Conservation (phyloP, 2,888 invertebrate species). For the Icerya purchasi region DNA sequence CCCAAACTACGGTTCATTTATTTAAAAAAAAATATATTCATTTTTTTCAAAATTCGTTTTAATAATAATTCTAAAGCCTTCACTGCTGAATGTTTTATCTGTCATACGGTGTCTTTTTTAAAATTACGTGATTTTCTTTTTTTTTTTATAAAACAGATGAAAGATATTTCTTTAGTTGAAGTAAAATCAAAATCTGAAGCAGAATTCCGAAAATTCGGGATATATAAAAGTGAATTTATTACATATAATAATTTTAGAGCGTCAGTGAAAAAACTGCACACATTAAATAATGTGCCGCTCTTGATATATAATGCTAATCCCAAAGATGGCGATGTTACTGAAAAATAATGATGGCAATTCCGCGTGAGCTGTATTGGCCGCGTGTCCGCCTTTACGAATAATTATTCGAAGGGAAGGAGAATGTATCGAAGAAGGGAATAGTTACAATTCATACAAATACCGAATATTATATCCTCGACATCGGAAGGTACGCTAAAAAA, state of each 20-base stretch:
- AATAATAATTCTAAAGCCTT: too few species aligned
- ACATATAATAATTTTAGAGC: slow-evolving; percentile 74
- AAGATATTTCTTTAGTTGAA: not conserved
- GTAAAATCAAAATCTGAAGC: slow-evolving; percentile 65
- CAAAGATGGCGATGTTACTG: slow-evolving; percentile 86
- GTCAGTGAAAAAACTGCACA: slow-evolving; percentile 62
- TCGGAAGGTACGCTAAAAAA: slow-evolving; percentile 60
- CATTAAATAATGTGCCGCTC: slow-evolving; percentile 66
- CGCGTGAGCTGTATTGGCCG: slow-evolving; percentile 67
- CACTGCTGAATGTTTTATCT: too few species aligned
- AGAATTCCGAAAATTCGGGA: slow-evolving; percentile 85
- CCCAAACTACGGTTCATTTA: too few species aligned
- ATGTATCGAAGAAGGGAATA: slow-evolving; percentile 78
- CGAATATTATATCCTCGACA: slow-evolving; percentile 60
- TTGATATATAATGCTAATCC: slow-evolving; percentile 91
- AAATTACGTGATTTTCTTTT: too few species aligned
- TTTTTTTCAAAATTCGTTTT: too few species aligned
- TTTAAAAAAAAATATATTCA: too few species aligned
- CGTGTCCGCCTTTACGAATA: slow-evolving; percentile 65
- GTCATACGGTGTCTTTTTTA: too few species aligned
- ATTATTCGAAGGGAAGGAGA: slow-evolving; percentile 85
- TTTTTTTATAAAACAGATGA: too few species aligned
- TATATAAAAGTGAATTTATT: slow-evolving; percentile 50
- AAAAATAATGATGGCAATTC: slow-evolving; percentile 98
- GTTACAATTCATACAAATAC: slow-evolving; percentile 73